A percentile compares a stretch with the other conserved stretches of the same genome.
Evolutionary conservation across 2,797 vertebrate species (phyloP).

Genomic region (Catharus ustulatus): DNA sequence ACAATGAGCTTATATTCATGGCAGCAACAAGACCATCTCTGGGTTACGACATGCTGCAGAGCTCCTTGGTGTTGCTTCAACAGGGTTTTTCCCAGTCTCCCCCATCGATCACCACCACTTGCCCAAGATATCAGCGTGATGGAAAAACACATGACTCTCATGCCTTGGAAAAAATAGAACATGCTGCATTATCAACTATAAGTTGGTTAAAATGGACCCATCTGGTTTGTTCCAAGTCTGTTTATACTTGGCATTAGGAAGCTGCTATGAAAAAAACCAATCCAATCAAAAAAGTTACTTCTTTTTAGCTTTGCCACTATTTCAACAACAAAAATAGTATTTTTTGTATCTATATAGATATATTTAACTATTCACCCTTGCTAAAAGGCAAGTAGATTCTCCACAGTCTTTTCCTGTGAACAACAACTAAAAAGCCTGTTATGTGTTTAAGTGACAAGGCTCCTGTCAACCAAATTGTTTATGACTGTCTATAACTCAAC

Average conservation of each 20-base stretch:
- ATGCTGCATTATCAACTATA: background rate
- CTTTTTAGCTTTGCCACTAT: background rate
- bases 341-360: background rate
- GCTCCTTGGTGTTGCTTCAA: background rate
- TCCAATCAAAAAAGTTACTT: background rate
- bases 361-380: background rate
- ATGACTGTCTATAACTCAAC: background rate
- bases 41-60: background rate
- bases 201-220: background rate
- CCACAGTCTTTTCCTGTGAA: background rate
- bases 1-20: background rate
- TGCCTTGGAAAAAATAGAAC: background rate
- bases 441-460: background rate
- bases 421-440: background rate
- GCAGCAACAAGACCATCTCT: background rate
- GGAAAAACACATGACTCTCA: background rate
- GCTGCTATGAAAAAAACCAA: background rate
- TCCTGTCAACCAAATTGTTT: background rate
- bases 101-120: background rate
- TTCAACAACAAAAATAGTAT: background rate
- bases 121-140: fast-evolving
- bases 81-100: background rate
- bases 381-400: background rate
- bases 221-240: background rate
- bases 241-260: background rate